Base-by-base conservation (phyloP, 2,113 vertebrate genomes). In the Heliornis fulica region DNA sequence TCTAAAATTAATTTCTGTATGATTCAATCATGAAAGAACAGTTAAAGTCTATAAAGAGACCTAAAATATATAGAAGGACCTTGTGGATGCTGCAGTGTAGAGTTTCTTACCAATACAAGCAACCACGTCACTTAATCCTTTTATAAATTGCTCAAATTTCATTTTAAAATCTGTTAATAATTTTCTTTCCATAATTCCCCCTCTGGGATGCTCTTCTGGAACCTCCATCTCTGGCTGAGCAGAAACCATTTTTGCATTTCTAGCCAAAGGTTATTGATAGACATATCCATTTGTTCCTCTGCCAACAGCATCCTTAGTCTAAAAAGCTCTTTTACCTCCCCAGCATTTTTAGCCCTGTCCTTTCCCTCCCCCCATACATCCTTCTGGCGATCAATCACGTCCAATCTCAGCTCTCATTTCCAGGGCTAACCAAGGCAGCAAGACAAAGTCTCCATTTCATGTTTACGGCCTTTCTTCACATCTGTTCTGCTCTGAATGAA, bases 111-210 rank as follows among this genome's bases (percentile, higher is more conserved):
- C 40, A 70, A 43, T 66, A 82, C 56, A 82, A 60, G 70, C 53
- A 91, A 75, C 29, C n/a, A 48, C 5, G 20, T 71, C 65, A 91
- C 74, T 91, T 82, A 91, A 91, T 84, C 53, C 43, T 93, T 91
- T 91, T 51, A 87, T 89, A 87, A 93, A 87, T 46, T 2, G n/a
- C 65, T 91, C 78, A 76, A 89, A 75, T 31, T 75, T 76, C 57
- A 64, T 84, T 89, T 95, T 36, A 56, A 87, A 94, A 84, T 91
- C 74, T 72, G 81, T 84, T 95, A 71, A 94, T 76, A 91, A 23
- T 53, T 91, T 60, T 68, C 38, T 48, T 57, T 91, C 48, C 31
- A 13, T n/a, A 93, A 87, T n/a, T n/a, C 16, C 25, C 74, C 82
- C 77, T 87, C 65, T 75, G 92, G 77, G 92, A 96, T 56, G 69